Evolutionary conservation across 2,888 invertebrate genomes (phyloP).

Genomic region (Agrypnus murinus): DNA sequence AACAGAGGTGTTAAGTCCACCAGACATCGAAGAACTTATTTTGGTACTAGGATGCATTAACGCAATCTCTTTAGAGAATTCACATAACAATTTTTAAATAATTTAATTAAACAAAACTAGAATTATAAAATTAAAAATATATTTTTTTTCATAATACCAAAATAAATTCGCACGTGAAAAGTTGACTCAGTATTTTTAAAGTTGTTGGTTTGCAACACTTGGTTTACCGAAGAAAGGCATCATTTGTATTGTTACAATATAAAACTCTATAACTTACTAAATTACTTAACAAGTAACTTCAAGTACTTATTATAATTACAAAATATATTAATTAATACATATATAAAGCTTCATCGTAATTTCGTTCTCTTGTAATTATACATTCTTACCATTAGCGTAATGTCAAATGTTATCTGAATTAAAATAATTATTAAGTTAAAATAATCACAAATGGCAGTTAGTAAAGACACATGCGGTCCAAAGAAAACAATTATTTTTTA

Average conservation of each 20-base stretch:
- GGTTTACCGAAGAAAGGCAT: constrained; percentile 11
- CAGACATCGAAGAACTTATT: too few species aligned
- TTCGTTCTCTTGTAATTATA: constrained; percentile 25
- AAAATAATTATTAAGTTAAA: constrained; percentile 39
- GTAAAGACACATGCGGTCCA: constrained; percentile 39
- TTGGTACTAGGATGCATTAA: too few species aligned
- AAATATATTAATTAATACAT: constrained; percentile 35
- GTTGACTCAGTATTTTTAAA: too few species aligned
- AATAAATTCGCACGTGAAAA: too few species aligned
- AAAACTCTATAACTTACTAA: constrained; percentile 34
- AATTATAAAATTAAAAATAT: too few species aligned
- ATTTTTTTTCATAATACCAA: too few species aligned
- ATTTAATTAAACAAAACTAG: too few species aligned
- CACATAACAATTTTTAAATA: too few species aligned
- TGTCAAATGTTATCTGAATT: constrained; percentile 22
- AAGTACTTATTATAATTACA: constrained; percentile 30
- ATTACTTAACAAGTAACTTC: constrained; percentile 36
- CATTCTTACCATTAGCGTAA: constrained; percentile 35
- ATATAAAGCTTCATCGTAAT: constrained; percentile 27
- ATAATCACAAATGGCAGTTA: constrained; percentile 42
- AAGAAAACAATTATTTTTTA: constrained; percentile 47
- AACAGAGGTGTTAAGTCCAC: too few species aligned
- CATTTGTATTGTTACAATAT: constrained; percentile 15
- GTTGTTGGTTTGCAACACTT: background rate
- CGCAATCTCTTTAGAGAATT: too few species aligned